Percentiles rank a stretch among this genome's conserved stretches.
phyloP scores from a whole-genome alignment of 1,140 invertebrate species.

The Ctenoplectra terminalis region DNA sequence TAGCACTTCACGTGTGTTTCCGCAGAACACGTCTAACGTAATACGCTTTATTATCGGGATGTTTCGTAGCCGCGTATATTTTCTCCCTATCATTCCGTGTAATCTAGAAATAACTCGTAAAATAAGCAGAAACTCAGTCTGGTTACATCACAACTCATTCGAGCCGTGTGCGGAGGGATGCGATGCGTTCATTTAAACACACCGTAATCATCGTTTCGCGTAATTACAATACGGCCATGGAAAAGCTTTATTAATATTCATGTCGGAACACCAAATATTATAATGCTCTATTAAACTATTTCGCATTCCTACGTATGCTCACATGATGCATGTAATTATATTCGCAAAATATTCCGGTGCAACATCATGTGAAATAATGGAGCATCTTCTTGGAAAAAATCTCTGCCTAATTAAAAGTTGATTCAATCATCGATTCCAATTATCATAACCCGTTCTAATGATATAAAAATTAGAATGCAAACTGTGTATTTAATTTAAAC shows the following conservation, averaged over 20 bases:
- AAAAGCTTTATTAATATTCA: slow-evolving; percentile 19
- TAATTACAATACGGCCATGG: not conserved
- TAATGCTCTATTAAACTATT: not conserved
- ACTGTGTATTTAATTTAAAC: slow-evolving; percentile 7
- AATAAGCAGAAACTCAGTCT: not conserved
- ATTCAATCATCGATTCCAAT: too few species aligned
- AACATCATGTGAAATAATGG: too few species aligned
- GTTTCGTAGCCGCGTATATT: not conserved
- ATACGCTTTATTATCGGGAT: slow-evolving; percentile 25
- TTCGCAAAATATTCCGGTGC: too few species aligned
- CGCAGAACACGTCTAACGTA: not conserved
- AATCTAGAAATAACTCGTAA: not conserved
- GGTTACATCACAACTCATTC: slow-evolving; percentile 11
- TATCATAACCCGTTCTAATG: too few species aligned
- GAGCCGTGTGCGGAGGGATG: too few species aligned
- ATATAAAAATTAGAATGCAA: slow-evolving; percentile 9
- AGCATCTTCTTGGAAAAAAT: too few species aligned
- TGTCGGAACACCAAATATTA: not conserved
- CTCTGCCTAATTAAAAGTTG: too few species aligned
- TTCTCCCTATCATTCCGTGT: not conserved
- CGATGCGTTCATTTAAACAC: slow-evolving; percentile 1
- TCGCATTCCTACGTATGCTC: not conserved
- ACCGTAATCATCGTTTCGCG: not conserved
- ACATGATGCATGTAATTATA: not conserved
- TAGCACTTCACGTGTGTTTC: not conserved